These are phyloP conservation scores for Bellardia bayeri DNA, from an alignment of 2,888 invertebrate genomes.

Conservation along the genomic window DNA sequence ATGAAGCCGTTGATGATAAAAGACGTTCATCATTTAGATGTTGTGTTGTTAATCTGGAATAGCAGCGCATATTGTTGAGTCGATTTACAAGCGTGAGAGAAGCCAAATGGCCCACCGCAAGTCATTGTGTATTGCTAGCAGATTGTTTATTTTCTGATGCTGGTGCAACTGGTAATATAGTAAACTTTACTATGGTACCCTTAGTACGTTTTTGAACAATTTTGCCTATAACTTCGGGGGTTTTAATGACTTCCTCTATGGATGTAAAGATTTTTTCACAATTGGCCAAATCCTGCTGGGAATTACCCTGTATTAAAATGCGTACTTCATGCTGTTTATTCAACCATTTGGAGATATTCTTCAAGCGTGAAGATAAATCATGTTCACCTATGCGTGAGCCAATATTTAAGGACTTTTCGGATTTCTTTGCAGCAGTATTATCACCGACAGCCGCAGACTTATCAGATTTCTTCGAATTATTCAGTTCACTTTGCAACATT, in stretches of 20 bases:
- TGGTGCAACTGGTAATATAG: slow-evolving; percentile 85
- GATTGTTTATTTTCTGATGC: neutral
- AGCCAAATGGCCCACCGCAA: slow-evolving; percentile 34
- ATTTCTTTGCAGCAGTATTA: slow-evolving; percentile 83
- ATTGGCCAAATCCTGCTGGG: slow-evolving; percentile 74
- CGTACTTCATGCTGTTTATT: slow-evolving; percentile 88
- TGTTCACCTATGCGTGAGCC: slow-evolving; percentile 87
- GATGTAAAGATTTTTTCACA: slow-evolving; percentile 86
- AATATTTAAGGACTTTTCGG: slow-evolving; percentile 88
- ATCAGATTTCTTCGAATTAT: slow-evolving; percentile 44
- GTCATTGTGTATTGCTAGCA: slow-evolving; percentile 49
- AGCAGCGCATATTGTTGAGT: slow-evolving; percentile 1
- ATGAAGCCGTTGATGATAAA: slow-evolving; percentile 26
- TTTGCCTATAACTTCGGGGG: slow-evolving; percentile 84
- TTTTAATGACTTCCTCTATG: slow-evolving; percentile 85
- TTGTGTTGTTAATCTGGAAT: slow-evolving; percentile 21
- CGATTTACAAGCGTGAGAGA: neutral
- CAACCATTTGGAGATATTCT: slow-evolving; percentile 88
- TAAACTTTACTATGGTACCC: slow-evolving; percentile 87
- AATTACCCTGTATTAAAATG: slow-evolving; percentile 79
- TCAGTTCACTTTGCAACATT: slow-evolving; percentile 86
- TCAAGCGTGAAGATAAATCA: slow-evolving; percentile 87
- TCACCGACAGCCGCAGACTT: neutral
- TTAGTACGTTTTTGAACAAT: slow-evolving; percentile 88
- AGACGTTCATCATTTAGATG: neutral